Evolutionary conservation across 1,140 invertebrate species (phyloP).

Genomic region (Diprion similis): DNA sequence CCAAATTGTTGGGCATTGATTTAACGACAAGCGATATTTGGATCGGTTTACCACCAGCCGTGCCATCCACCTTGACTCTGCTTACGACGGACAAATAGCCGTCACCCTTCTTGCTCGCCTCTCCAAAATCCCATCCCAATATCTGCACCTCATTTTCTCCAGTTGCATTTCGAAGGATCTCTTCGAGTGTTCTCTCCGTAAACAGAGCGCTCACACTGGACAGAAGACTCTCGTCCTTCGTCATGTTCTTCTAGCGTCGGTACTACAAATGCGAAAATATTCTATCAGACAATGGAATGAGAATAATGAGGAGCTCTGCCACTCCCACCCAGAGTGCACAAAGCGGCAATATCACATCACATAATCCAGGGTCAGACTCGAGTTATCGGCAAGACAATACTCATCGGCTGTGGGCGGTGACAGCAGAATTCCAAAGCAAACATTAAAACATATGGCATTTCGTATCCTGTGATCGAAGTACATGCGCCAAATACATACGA

Average conservation of each 20-base stretch:
- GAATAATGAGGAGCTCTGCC: too few relatives aligned
- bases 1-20: slow-evolving; percentile 67
- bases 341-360: too few relatives aligned
- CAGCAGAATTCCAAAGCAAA: too few relatives aligned
- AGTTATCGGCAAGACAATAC: too few relatives aligned
- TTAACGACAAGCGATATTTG: slow-evolving; percentile 67
- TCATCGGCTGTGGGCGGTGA: too few relatives aligned
- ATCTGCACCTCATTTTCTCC: slow-evolving; percentile 56
- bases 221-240: slow-evolving; percentile 28
- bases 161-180: slow-evolving; percentile 50
- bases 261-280: too few relatives aligned
- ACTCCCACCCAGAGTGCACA: too few relatives aligned
- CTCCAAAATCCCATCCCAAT: slow-evolving; percentile 54
- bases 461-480: too few relatives aligned
- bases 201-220: slow-evolving; percentile 49
- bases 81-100: slow-evolving; percentile 70
- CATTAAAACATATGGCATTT: too few relatives aligned
- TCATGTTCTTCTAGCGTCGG: slow-evolving; percentile 27
- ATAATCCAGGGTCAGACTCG: too few relatives aligned
- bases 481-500: too few relatives aligned
- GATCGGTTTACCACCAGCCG: slow-evolving; percentile 35
- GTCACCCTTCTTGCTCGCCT: slow-evolving; percentile 67
- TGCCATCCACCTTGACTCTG: slow-evolving; percentile 63
- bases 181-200: slow-evolving; percentile 54
- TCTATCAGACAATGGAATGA: too few relatives aligned